phyloP scores from a whole-genome alignment of 2,888 invertebrate species.

The Phaonia tiefii region DNA sequence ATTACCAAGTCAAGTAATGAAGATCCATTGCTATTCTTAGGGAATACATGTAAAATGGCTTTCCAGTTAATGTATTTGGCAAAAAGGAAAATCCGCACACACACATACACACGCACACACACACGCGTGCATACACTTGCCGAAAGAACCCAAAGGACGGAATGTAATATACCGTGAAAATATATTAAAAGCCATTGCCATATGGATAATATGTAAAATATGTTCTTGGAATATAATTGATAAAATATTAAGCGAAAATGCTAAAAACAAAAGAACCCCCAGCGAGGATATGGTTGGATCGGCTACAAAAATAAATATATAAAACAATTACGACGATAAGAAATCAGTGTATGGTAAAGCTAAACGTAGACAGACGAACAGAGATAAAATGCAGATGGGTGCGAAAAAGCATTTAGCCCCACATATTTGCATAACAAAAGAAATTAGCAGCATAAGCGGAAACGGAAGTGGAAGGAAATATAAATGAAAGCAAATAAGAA shows the following conservation, averaged over 20 bases:
- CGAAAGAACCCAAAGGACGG: no score
- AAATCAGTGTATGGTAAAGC: no score
- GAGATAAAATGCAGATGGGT: not conserved
- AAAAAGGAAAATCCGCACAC: not conserved
- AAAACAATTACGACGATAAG: no score
- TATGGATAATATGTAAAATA: conserved; percentile 1
- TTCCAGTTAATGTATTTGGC: conserved; percentile 19
- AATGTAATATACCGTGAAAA: conserved; percentile 9
- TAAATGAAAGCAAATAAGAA: not conserved
- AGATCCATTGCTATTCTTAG: conserved; percentile 55
- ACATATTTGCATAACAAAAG: conserved; percentile 8
- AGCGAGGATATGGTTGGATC: not conserved
- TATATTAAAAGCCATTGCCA: conserved; percentile 24
- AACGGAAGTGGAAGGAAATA: conserved; percentile 19
- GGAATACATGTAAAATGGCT: conserved; percentile 27
- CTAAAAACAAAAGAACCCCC: not conserved
- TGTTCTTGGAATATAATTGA: conserved; percentile 8
- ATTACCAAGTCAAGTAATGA: conserved; percentile 47
- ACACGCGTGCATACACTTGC: not conserved
- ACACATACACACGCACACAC: not conserved
- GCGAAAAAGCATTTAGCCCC: conserved; percentile 7
- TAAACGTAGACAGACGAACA: no score
- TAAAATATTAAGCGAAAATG: conserved; percentile 28
- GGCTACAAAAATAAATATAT: not conserved
- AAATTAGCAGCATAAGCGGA: conserved; percentile 10